Conservation (phyloP, 2,113 vertebrate genomes). For the Tursiops truncatus region DNA sequence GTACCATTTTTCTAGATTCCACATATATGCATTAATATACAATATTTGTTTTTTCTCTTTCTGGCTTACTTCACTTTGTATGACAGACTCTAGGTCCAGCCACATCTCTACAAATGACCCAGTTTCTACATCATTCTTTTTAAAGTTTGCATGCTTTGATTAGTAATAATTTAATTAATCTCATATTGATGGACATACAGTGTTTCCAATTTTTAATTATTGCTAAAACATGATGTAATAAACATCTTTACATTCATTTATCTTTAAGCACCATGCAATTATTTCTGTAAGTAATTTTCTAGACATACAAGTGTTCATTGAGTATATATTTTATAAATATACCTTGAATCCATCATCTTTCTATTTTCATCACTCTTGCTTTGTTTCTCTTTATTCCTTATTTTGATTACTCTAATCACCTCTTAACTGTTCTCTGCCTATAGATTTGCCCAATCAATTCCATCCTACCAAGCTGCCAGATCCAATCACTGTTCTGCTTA, state of each 20-base stretch:
- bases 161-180: neutral
- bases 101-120: neutral
- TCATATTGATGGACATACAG: neutral
- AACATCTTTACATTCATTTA: neutral
- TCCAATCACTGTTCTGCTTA: neutral
- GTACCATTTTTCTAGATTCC: too few relatives aligned
- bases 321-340: neutral
- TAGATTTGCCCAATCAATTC: neutral
- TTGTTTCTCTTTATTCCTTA: neutral
- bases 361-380: neutral
- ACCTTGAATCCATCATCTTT: neutral
- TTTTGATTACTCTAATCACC: neutral
- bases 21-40: too few relatives aligned
- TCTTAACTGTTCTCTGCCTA: neutral
- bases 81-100: too few relatives aligned
- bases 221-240: slow-evolving; percentile 6
- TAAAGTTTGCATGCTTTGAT: neutral
- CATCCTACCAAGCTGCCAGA: neutral
- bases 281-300: slow-evolving; percentile 23
- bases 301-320: neutral
- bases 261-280: neutral
- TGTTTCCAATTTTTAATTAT: neutral
- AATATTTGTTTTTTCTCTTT: too few relatives aligned
- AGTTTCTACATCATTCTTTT: neutral
- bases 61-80: too few relatives aligned